Conservation (phyloP, 2,113 vertebrate species). For the Lepisosteus osseus region DNA sequence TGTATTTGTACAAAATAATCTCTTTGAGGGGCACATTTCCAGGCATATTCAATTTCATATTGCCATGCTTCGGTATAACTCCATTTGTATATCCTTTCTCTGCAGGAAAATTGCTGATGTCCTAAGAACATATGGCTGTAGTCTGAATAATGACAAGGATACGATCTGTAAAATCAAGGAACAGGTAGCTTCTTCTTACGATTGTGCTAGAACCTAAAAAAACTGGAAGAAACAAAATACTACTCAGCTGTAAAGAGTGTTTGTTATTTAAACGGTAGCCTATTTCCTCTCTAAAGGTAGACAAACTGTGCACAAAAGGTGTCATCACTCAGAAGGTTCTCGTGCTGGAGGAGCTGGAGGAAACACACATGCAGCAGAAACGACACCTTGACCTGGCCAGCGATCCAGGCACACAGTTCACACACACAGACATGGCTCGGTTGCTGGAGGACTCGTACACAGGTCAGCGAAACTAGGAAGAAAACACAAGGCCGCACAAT, state of each 20-base stretch:
- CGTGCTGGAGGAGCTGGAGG: slow-evolving; percentile 24
- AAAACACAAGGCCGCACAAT: too few species aligned
- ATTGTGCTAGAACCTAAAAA: neutral
- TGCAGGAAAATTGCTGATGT: slow-evolving; percentile 34
- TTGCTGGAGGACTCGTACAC: slow-evolving; percentile 13
- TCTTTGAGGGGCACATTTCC: too few species aligned
- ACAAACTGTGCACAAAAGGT: slow-evolving; percentile 31
- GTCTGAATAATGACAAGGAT: slow-evolving; percentile 21
- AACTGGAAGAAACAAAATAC: too few species aligned
- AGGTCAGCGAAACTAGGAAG: slow-evolving; percentile 2
- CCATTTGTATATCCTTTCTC: neutral
- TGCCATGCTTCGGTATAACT: too few species aligned
- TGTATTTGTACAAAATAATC: too few species aligned
- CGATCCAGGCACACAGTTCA: neutral
- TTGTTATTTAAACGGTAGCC: neutral
- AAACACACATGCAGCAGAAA: slow-evolving; percentile 10
- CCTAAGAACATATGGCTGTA: slow-evolving; percentile 29
- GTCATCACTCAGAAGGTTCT: slow-evolving; percentile 35
- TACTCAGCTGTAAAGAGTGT: neutral
- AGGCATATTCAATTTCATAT: too few species aligned
- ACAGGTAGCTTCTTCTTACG: slow-evolving; percentile 21
- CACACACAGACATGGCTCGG: neutral
- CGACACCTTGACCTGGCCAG: neutral
- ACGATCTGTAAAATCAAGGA: slow-evolving; percentile 32
- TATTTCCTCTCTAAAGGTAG: slow-evolving; percentile 18